Conservation (phyloP, 37 sponge, comb jelly and placozoan genomes). For the Chondrilla cf. caribensis region DNA sequence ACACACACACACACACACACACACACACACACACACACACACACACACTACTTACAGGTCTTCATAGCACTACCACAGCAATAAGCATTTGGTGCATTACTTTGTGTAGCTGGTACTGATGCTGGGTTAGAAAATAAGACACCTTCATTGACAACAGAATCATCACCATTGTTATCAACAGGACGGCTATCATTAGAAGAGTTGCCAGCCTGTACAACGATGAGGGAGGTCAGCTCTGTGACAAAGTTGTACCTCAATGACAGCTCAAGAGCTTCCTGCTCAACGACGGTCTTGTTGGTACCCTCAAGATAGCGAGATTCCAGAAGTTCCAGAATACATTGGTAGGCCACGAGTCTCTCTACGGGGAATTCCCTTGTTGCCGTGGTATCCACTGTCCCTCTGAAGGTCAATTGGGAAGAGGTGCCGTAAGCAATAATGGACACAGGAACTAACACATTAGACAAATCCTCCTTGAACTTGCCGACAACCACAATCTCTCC, state of each 20-base stretch:
- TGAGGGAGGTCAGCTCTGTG: constrained; percentile 73
- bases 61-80: too few species aligned
- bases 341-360: constrained; percentile 52
- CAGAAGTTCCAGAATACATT: constrained; percentile 30
- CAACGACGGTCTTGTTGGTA: background rate
- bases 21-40: background rate
- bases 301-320: constrained; percentile 5
- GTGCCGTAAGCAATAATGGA: constrained; percentile 31
- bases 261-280: constrained; percentile 25
- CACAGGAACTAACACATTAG: background rate
- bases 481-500: constrained; percentile 47
- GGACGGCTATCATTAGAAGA: background rate
- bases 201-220: constrained; percentile 49
- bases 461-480: background rate
- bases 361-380: constrained; percentile 5
- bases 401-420: constrained; percentile 1
- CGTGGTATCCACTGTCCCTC: constrained; percentile 10
- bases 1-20: background rate
- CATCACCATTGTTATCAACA: too few species aligned
- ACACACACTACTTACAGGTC: too few species aligned
- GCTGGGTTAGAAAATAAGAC: too few species aligned
- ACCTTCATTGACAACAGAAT: too few species aligned
- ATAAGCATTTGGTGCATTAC: too few species aligned
- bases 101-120: too few species aligned
- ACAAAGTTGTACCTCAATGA: constrained; percentile 72